phyloP scores from a whole-genome alignment of 2,113 vertebrate species.

The Chaetodon auriga region DNA sequence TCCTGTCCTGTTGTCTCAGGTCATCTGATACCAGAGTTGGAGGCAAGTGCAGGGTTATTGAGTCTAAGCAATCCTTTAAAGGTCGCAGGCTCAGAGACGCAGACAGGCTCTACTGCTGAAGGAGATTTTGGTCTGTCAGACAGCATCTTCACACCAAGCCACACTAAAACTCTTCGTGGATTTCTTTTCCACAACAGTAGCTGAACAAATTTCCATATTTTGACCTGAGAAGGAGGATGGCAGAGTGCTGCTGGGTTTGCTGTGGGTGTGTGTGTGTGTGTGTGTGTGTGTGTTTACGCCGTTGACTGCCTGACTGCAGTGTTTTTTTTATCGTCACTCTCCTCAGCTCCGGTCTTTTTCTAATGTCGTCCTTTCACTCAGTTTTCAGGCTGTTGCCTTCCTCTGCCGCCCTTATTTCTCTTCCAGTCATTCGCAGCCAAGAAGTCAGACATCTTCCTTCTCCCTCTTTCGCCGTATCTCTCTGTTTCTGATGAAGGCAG shows the following conservation, averaged over 20 bases:
- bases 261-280: neutral
- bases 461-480: constrained; percentile 38
- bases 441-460: constrained; percentile 34
- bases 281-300: neutral
- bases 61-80: constrained; percentile 82
- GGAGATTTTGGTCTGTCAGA: constrained; percentile 47
- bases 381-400: constrained; percentile 4
- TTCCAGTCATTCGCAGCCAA: constrained; percentile 29
- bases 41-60: constrained; percentile 78
- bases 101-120: constrained; percentile 24
- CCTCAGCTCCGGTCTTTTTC: constrained; percentile 13
- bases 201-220: constrained; percentile 51
- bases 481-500: constrained; percentile 57
- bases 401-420: constrained; percentile 24
- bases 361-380: constrained; percentile 2
- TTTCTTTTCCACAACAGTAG: constrained; percentile 47
- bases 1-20: constrained; percentile 81
- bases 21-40: constrained; percentile 82
- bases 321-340: constrained; percentile 2
- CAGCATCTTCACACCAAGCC: constrained; percentile 34
- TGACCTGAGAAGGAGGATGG: constrained; percentile 28
- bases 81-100: constrained; percentile 80
- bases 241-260: constrained; percentile 31
- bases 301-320: constrained; percentile 19
- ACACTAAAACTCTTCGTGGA: constrained; percentile 30